Conservation (phyloP, 2,888 invertebrate genomes). For the Erebia palarica region DNA sequence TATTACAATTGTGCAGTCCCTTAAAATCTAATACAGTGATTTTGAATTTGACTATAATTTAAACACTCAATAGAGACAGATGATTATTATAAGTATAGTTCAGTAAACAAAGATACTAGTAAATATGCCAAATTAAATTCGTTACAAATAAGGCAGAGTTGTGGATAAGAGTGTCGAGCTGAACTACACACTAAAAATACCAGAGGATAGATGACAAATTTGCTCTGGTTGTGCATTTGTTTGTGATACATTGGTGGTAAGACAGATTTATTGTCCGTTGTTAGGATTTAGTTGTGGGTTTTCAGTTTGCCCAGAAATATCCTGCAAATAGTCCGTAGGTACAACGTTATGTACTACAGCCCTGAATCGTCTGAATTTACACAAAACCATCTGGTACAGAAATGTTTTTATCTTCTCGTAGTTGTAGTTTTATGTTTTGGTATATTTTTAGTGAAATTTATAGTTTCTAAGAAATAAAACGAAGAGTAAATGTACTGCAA, state of each 20-base stretch:
- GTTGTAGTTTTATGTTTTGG: too few relatives aligned
- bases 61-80: slow-evolving; percentile 61
- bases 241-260: not conserved
- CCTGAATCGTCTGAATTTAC: too few relatives aligned
- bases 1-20: slow-evolving; percentile 63
- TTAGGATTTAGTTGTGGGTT: too few relatives aligned
- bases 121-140: not conserved
- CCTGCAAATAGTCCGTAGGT: too few relatives aligned
- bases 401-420: too few relatives aligned
- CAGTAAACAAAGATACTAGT: not conserved
- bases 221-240: too few relatives aligned
- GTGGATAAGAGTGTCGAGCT: not conserved
- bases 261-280: not conserved
- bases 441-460: too few relatives aligned
- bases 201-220: not conserved
- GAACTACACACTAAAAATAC: not conserved
- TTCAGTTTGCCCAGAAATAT: too few relatives aligned
- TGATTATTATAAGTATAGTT: slow-evolving; percentile 39
- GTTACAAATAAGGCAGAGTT: not conserved
- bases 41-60: slow-evolving; percentile 46
- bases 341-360: too few relatives aligned
- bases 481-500: too few relatives aligned
- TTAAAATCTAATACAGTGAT: slow-evolving; percentile 59
- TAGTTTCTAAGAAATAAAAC: too few relatives aligned
- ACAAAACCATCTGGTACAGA: too few relatives aligned